Evolutionary conservation across 1,140 invertebrate species (phyloP), one percentile per base, ranked within the genome.

Genomic region (Bradynema listronoti): DNA sequence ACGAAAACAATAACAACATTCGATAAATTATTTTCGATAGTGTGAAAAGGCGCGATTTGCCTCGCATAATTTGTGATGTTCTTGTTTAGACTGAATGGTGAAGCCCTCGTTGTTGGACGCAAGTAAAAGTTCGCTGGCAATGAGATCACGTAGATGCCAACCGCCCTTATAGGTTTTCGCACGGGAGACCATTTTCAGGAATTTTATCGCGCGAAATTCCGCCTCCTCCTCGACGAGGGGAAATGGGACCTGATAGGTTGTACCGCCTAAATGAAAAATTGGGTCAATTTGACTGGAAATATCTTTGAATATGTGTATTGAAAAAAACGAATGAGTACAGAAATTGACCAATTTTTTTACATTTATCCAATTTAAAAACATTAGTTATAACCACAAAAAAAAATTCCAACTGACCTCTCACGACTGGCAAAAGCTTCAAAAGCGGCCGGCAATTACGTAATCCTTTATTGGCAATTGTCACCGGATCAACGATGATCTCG

Each of bases 61-160:
- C 62, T 82, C 81, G 68, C 81, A 82, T 19, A 74, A 58, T 68
- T 76, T 78, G 60, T 82, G 81, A 5, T 81, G 63, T 32, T 82
- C 80, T 52, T 81, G 80, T 63, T 82, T 82, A 32, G 78, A 80
- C 33, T 77, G 66, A 24, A 82, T 72, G 36, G 79, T 80, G 45
- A 77, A 73, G 24, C 81, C 81, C 60, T 77, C 76, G 50, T 77
- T 77, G 27, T 75, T 63, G 30, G 43, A 60, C n/a, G 76, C 74
- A 25, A 62, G 56, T 5, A 77, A 29, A 1, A 77, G 34, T 55
- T 77, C 74, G 2, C 34, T 46, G 1, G 74, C 76, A 1, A 77
- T 32, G 19, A 66, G 56, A n/a, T 73, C 59, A 60, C 34, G 22
- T 30, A 43, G 42, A 34, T 36, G 16, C 22, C 36, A 54, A 2